phyloP scores from a whole-genome alignment of 2,113 vertebrate species.

The Pelmatolapia mariae region DNA sequence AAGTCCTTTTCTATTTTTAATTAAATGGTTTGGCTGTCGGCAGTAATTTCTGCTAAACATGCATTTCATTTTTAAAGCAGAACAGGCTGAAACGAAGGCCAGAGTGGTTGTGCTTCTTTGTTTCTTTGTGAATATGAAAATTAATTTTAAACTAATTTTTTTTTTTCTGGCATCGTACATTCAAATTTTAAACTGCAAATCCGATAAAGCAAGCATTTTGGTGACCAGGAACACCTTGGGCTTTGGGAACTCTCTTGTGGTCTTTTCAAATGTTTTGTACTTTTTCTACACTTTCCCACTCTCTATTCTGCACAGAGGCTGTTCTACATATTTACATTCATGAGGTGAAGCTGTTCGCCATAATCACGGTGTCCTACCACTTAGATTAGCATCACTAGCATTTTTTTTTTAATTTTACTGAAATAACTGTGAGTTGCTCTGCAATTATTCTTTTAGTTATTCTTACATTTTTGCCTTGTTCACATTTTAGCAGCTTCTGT shows the following conservation, averaged over 20 bases:
- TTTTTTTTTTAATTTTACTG: background rate
- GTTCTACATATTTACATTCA: conserved; percentile 1
- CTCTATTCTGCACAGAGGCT: background rate
- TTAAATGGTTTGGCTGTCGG: background rate
- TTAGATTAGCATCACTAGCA: background rate
- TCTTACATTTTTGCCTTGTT: background rate
- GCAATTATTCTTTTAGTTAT: background rate
- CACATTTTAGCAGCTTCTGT: background rate
- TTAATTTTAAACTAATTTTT: accelerated
- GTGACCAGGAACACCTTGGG: background rate
- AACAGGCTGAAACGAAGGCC: background rate
- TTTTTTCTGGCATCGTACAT: background rate
- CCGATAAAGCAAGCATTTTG: background rate
- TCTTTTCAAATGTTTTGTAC: background rate
- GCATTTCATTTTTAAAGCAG: background rate
- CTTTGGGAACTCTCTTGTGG: background rate
- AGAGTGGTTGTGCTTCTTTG: background rate
- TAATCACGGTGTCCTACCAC: background rate
- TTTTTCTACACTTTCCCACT: background rate
- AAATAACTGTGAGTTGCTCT: background rate
- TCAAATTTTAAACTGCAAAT: background rate
- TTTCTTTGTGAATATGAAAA: background rate
- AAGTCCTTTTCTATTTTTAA: background rate
- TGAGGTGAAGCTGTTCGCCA: background rate
- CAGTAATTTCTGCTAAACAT: background rate